phyloP scores from a whole-genome alignment of 2,888 invertebrate genomes.

The Diadegma fenestrale region DNA sequence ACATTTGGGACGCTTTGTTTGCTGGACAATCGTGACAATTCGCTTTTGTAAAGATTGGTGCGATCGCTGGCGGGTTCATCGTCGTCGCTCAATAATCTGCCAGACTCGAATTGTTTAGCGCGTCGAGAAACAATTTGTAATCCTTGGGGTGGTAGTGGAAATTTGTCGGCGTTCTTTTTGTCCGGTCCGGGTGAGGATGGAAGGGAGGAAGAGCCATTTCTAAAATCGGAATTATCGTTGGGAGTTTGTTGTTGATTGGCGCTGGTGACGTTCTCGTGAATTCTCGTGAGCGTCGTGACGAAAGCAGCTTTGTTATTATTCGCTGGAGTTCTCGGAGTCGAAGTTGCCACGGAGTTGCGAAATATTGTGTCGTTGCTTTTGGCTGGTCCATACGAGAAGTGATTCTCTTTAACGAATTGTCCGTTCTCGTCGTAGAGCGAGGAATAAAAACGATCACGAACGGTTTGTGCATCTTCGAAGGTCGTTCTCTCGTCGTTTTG shows the following conservation, averaged over 20 bases:
- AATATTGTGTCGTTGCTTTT: slow-evolving; percentile 65
- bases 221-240: slow-evolving; percentile 75
- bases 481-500: slow-evolving; percentile 64
- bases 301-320: slow-evolving; percentile 83
- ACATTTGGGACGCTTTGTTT: slow-evolving; percentile 91
- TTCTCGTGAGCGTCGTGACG: slow-evolving; percentile 88
- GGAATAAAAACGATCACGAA: slow-evolving; percentile 73
- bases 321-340: slow-evolving; percentile 44
- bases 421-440: slow-evolving; percentile 73
- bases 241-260: slow-evolving; percentile 59
- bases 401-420: slow-evolving; percentile 74
- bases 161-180: slow-evolving; percentile 79
- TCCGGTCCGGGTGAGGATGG: slow-evolving; percentile 83
- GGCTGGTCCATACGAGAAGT: slow-evolving; percentile 63
- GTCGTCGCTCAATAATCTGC: slow-evolving; percentile 86
- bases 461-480: slow-evolving; percentile 69
- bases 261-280: slow-evolving; percentile 87
- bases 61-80: slow-evolving; percentile 87
- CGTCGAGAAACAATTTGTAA: slow-evolving; percentile 91
- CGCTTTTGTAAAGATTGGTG: slow-evolving; percentile 89
- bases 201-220: slow-evolving; percentile 85
- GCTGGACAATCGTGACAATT: slow-evolving; percentile 88
- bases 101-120: slow-evolving; percentile 91
- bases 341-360: slow-evolving; percentile 47
- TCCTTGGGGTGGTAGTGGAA: slow-evolving; percentile 82